Evolutionary conservation across 1,140 invertebrate species (phyloP).

Genomic region (Cecropterus lyciades): DNA sequence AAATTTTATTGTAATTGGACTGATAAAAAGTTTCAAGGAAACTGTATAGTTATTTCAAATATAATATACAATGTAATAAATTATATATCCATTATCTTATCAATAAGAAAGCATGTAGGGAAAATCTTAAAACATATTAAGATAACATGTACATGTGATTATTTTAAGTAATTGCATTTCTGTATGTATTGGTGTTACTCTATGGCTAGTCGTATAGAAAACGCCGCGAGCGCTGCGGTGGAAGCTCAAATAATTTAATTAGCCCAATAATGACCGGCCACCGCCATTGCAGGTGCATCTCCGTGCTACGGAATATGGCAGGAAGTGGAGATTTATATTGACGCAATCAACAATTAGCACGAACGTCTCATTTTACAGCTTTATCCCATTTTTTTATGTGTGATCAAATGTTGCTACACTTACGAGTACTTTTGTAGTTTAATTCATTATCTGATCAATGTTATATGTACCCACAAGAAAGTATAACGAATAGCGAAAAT

Average conservation of each 20-base stretch:
- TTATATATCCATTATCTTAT: too few species aligned
- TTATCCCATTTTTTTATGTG: not conserved
- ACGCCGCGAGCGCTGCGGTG: conserved; percentile 48
- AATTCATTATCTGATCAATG: too few species aligned
- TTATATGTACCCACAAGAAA: too few species aligned
- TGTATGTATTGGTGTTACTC: conserved; percentile 24
- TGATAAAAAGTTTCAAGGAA: too few species aligned
- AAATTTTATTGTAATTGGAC: too few species aligned
- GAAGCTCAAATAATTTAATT: conserved; percentile 68
- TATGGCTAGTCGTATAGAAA: conserved; percentile 43
- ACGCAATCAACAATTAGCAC: conserved; percentile 3
- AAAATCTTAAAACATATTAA: too few species aligned
- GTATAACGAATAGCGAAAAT: too few species aligned
- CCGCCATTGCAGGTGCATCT: conserved; percentile 42
- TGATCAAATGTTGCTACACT: too few species aligned
- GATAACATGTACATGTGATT: not conserved
- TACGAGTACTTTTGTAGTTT: too few species aligned
- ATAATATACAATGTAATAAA: too few species aligned
- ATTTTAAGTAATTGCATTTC: conserved; percentile 11
- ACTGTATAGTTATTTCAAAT: too few species aligned
- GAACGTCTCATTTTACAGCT: not conserved
- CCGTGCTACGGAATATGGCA: not conserved
- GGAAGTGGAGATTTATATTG: conserved; percentile 22
- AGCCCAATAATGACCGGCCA: conserved; percentile 49
- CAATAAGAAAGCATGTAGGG: too few species aligned